These are phyloP conservation scores for Babylonia areolata DNA, from an alignment of 1,140 invertebrate species.

Conservation along the genomic window DNA sequence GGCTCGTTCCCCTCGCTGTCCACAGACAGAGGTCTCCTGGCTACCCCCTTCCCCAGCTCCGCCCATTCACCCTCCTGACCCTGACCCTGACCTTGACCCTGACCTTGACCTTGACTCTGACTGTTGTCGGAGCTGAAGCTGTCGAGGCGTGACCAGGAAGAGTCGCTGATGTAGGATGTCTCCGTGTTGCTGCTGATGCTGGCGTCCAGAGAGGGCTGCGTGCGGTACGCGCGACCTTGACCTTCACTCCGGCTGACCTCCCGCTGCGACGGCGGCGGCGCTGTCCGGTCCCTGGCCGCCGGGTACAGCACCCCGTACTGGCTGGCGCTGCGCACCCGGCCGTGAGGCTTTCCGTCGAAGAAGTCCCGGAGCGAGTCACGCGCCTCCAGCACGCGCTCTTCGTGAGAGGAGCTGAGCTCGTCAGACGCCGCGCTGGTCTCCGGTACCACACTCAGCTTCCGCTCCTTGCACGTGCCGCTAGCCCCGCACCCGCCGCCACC, in stretches of 20 bases:
- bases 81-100: neutral
- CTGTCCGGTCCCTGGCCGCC: neutral
- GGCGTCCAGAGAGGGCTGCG: conserved; percentile 48
- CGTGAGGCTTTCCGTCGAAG: conserved; percentile 45
- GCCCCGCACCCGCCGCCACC: neutral
- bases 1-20: conserved; percentile 36
- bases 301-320: conserved; percentile 57
- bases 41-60: neutral
- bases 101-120: conserved; percentile 18
- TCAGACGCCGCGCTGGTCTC: conserved; percentile 48
- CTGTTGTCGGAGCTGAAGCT: conserved; percentile 28
- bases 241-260: conserved; percentile 6
- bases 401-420: conserved; percentile 26
- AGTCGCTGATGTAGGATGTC: conserved; percentile 54
- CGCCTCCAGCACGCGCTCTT: conserved; percentile 39
- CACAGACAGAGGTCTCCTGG: neutral
- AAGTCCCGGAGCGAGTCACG: conserved; percentile 44
- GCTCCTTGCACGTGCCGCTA: conserved; percentile 29
- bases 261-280: conserved; percentile 17
- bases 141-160: conserved; percentile 42
- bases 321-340: conserved; percentile 48
- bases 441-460: conserved; percentile 56
- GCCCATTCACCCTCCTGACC: conserved; percentile 37
- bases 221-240: conserved; percentile 18
- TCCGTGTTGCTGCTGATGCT: conserved; percentile 48